Conservation (phyloP, 2,888 invertebrate species). For the Drosophila mercatorum region DNA sequence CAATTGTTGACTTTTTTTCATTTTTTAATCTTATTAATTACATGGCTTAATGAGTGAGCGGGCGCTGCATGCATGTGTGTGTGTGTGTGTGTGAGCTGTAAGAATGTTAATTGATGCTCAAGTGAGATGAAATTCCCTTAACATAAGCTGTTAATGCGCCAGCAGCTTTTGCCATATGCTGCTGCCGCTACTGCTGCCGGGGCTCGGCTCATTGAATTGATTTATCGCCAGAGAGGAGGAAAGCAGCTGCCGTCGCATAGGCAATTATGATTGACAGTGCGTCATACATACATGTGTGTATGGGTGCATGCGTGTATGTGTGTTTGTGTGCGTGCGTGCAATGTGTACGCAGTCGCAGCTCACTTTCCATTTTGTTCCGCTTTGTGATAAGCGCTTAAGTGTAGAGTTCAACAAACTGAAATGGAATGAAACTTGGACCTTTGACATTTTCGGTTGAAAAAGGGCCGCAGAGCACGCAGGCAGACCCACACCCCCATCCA, state of each 20-base stretch:
- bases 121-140: slow-evolving; percentile 42
- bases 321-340: slow-evolving; percentile 6
- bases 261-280: slow-evolving; percentile 77
- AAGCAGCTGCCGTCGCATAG: slow-evolving; percentile 30
- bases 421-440: slow-evolving; percentile 50
- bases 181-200: slow-evolving; percentile 29
- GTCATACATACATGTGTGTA: slow-evolving; percentile 34
- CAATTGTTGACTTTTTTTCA: slow-evolving; percentile 71
- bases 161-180: slow-evolving; percentile 63
- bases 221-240: slow-evolving; percentile 53
- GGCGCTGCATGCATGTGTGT: neutral
- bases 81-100: slow-evolving; percentile 10
- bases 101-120: slow-evolving; percentile 73
- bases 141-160: slow-evolving; percentile 48
- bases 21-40: slow-evolving; percentile 79
- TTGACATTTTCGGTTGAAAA: slow-evolving; percentile 67
- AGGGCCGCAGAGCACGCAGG: slow-evolving; percentile 11
- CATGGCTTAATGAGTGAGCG: slow-evolving; percentile 70
- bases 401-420: slow-evolving; percentile 74
- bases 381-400: slow-evolving; percentile 57
- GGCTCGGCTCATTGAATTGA: slow-evolving; percentile 56
- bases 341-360: slow-evolving; percentile 36
- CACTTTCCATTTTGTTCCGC: slow-evolving; percentile 72
- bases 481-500: too few relatives aligned
- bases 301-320: neutral